These are phyloP conservation scores for Ips nitidus DNA, from an alignment of 1,140 invertebrate species.

Conservation along the genomic window DNA sequence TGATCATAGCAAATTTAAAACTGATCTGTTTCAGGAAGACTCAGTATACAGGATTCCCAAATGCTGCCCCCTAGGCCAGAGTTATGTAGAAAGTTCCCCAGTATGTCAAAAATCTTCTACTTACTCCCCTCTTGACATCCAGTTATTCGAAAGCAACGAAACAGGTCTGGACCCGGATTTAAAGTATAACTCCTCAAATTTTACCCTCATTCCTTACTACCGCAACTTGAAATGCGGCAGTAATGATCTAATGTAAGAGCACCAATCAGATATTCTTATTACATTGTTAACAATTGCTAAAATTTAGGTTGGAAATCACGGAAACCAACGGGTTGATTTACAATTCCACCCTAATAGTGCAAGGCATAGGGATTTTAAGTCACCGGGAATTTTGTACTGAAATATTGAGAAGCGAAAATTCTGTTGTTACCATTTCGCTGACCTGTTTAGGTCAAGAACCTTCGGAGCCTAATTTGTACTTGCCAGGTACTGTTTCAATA, in stretches of 20 bases:
- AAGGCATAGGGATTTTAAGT: conserved; percentile 25
- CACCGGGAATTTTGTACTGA: conserved; percentile 35
- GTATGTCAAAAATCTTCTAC: background rate
- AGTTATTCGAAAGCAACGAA: conserved; percentile 58
- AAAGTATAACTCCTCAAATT: conserved; percentile 5
- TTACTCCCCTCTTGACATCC: conserved; percentile 81
- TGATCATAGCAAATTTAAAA: too few species aligned
- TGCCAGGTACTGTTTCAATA: conserved; percentile 10
- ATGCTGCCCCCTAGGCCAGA: conserved; percentile 23
- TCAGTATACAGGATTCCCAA: conserved; percentile 25
- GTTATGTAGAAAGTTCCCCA: conserved; percentile 40
- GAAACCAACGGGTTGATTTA: conserved; percentile 29
- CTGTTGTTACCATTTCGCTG: background rate
- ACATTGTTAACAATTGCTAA: background rate
- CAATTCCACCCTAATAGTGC: conserved; percentile 37
- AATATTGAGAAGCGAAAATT: background rate
- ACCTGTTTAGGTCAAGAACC: background rate
- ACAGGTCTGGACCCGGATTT: conserved; percentile 37
- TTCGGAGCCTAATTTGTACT: conserved; percentile 21
- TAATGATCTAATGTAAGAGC: background rate
- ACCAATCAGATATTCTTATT: background rate
- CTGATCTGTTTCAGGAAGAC: conserved; percentile 53
- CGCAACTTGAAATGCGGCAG: conserved; percentile 4
- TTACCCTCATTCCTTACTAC: conserved; percentile 26
- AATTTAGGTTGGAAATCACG: background rate